These are phyloP conservation scores for Eupithecia inturbata DNA, from an alignment of 2,888 invertebrate species.

Conservation along the genomic window DNA sequence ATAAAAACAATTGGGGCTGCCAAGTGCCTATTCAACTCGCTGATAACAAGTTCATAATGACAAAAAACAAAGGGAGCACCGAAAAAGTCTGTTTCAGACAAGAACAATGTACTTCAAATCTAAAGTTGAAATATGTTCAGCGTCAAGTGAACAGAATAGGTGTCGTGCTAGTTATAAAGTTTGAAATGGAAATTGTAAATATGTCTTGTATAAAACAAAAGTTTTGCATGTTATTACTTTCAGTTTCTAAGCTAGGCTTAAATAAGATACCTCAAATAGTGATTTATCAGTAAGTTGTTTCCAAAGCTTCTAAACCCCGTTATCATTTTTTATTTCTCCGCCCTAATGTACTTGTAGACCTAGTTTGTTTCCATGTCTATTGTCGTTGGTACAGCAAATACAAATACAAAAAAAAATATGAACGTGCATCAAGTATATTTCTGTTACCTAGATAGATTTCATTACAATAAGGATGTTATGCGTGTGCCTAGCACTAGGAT, in stretches of 20 bases:
- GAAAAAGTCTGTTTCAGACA: conserved; percentile 15
- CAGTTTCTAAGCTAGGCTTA: neutral
- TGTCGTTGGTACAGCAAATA: no score
- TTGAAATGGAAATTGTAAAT: neutral
- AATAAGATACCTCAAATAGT: neutral
- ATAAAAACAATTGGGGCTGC: conserved; percentile 7
- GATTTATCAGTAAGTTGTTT: neutral
- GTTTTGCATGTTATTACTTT: neutral
- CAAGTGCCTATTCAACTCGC: conserved; percentile 17
- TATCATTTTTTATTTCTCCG: no score
- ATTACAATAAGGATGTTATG: no score
- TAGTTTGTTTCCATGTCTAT: no score
- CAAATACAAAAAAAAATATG: no score
- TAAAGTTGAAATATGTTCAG: neutral
- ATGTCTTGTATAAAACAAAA: neutral
- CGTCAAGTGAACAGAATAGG: neutral
- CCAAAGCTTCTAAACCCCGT: no score
- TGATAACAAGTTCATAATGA: conserved; percentile 24
- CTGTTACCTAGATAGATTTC: no score
- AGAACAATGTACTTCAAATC: conserved; percentile 12
- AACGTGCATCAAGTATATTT: no score
- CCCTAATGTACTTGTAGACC: no score
- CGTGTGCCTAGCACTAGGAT: no score
- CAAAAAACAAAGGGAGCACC: conserved; percentile 16
- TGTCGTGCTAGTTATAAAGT: neutral